These are phyloP conservation scores for Chromoteleia sp. DNA, from an alignment of 2,888 invertebrate genomes.

Conservation along the genomic window DNA sequence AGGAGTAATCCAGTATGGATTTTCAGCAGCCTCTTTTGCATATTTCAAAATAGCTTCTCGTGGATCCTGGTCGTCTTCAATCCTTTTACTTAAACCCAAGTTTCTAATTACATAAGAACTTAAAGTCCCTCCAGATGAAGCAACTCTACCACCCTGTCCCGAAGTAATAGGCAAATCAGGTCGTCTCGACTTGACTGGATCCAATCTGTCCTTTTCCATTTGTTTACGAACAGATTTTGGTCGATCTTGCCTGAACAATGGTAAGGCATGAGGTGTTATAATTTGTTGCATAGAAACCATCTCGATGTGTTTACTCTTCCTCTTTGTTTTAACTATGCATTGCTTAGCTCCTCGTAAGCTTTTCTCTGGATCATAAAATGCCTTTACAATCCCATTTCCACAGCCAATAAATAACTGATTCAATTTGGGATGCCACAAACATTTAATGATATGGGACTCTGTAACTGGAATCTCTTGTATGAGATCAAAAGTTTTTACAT, in stretches of 20 bases:
- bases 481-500: constrained; percentile 90
- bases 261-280: constrained; percentile 97
- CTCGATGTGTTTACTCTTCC: constrained; percentile 93
- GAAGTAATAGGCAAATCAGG: constrained; percentile 95
- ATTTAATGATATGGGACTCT: constrained; percentile 93
- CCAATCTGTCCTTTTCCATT: constrained; percentile 95
- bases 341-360: constrained; percentile 96
- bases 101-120: constrained; percentile 98
- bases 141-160: constrained; percentile 96
- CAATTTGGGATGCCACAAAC: constrained; percentile 98
- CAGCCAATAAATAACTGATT: constrained; percentile 98
- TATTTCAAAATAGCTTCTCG: constrained; percentile 97
- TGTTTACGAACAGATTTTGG: constrained; percentile 95
- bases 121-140: constrained; percentile 97
- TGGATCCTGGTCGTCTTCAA: constrained; percentile 96
- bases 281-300: constrained; percentile 96
- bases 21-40: constrained; percentile 97
- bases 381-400: constrained; percentile 95
- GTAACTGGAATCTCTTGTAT: constrained; percentile 91
- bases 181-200: constrained; percentile 92
- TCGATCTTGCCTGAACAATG: constrained; percentile 96
- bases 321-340: constrained; percentile 92
- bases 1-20: constrained; percentile 98
- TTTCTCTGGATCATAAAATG: constrained; percentile 94
- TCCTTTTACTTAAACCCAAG: constrained; percentile 95